phyloP scores from a whole-genome alignment of 2,113 vertebrate genomes.

The Pampusana beccarii region DNA sequence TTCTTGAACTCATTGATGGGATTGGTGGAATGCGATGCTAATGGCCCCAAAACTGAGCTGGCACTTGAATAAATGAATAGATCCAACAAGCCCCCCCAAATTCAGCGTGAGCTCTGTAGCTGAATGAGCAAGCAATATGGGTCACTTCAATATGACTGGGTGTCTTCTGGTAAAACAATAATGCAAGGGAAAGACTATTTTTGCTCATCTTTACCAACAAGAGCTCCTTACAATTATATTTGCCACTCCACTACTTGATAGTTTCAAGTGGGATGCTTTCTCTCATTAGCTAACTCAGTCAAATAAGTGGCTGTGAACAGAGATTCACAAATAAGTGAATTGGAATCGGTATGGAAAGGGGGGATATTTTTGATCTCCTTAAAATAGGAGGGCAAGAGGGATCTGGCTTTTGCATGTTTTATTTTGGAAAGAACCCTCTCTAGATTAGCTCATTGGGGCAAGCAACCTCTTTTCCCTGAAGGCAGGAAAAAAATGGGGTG shows the following conservation, averaged over 20 bases:
- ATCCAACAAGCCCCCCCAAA: conserved; percentile 61
- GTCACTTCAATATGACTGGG: not conserved
- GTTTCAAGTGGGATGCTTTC: conserved; percentile 8
- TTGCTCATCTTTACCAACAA: conserved; percentile 24
- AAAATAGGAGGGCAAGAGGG: conserved; percentile 62
- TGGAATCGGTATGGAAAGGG: not conserved
- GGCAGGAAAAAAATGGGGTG: not conserved
- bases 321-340: conserved; percentile 13
- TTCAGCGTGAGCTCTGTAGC: conserved; percentile 29
- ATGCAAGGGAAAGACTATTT: not conserved
- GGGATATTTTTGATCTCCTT: conserved; percentile 18
- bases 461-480: conserved; percentile 28
- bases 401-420: conserved; percentile 62
- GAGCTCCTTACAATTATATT: conserved; percentile 16
- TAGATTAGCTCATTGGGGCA: conserved; percentile 61
- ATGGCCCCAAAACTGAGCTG: conserved; percentile 55
- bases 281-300: conserved; percentile 20
- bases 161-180: not conserved
- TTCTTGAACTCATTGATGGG: conserved; percentile 48
- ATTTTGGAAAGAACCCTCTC: conserved; percentile 70
- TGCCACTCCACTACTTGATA: not conserved
- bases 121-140: conserved; percentile 9
- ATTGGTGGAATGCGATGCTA: conserved; percentile 60
- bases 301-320: conserved; percentile 2
- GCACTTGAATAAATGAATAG: conserved; percentile 22